Evolutionary conservation across 2,797 vertebrate genomes (phyloP).

Genomic region (Gymnoscopelus braueri): DNA sequence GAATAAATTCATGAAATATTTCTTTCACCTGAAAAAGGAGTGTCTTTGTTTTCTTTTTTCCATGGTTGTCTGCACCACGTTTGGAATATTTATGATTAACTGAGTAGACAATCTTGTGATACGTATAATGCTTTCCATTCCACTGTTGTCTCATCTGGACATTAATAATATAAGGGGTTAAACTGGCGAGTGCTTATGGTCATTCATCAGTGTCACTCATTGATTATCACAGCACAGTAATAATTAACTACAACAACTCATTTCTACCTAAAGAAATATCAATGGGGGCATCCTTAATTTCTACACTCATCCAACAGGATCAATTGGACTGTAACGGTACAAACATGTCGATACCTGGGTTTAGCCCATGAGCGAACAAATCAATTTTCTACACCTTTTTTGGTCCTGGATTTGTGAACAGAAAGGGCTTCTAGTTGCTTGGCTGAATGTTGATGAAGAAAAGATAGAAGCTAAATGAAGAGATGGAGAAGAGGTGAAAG

Average conservation of each 20-base stretch:
- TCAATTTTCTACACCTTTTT: background rate
- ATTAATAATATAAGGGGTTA: background rate
- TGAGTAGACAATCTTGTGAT: too few species aligned
- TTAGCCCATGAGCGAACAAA: constrained; percentile 20
- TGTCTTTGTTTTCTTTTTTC: too few species aligned
- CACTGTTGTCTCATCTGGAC: constrained; percentile 28
- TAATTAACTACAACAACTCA: constrained; percentile 33
- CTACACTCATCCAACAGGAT: constrained; percentile 42
- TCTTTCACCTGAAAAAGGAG: too few species aligned
- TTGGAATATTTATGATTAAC: too few species aligned
- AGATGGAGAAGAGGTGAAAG: background rate
- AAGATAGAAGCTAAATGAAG: background rate
- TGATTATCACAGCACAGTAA: constrained; percentile 38
- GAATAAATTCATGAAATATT: too few species aligned
- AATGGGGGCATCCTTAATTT: constrained; percentile 54
- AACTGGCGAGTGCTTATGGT: constrained; percentile 19
- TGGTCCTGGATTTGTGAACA: background rate
- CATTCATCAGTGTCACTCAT: constrained; percentile 22
- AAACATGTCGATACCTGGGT: constrained; percentile 59
- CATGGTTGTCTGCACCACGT: too few species aligned
- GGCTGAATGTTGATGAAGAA: background rate
- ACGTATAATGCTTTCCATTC: background rate
- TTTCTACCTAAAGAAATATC: constrained; percentile 54
- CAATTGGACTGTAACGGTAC: constrained; percentile 46
- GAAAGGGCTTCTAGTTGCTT: background rate